Base-by-base conservation (phyloP, 2,888 invertebrate genomes). In the Hybos culiciformis region DNA sequence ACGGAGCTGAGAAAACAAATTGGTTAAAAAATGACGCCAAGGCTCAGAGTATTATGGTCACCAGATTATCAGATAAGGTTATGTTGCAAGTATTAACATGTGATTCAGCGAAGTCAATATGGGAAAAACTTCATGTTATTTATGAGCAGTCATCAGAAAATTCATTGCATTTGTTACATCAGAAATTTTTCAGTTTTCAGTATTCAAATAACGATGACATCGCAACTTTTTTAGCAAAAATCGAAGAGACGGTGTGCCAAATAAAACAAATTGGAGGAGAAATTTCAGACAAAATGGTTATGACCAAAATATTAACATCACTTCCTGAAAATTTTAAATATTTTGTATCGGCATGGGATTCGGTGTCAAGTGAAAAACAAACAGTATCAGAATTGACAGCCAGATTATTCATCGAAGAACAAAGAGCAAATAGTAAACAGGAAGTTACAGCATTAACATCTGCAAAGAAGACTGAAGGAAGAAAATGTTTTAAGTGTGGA, bases 181-280 rank as follows among this genome's bases (percentile, higher is more conserved):
- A 36, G 12, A n/a, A 36, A 20, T 19, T 17, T 36, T 36, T 36
- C 5, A 36, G 11, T 12, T 36, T 36, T n/a, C 18, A 36, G 12
- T 20, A 18, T 9, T 17, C n/a, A 14, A 36, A 19, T 12, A 20
- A 36, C n/a, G n/a, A 36, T 36, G 20, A 5, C 20, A 23, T 23
- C 5, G 36, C 36, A 19, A 36, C 19, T 4, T 36, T 36, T 36
- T 6, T 36, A n/a, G 12, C 18, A 9, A 8, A 36, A 36, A 36
- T 36, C 3, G 36, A 36, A 36, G 36, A 36, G 20, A 36, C 5
- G 12, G 19, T 36, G 18, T 19, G 36, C n/a, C 36, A 36, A 36
- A 36, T 36, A 19, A 36, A 36, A 36, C 36, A 18, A 36, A 19
- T 36, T 17, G 36, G 36, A 11, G 36, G 36, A 3, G 36, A 36